phyloP scores from a whole-genome alignment of 2,888 invertebrate species.

The Oscheius sp. region DNA sequence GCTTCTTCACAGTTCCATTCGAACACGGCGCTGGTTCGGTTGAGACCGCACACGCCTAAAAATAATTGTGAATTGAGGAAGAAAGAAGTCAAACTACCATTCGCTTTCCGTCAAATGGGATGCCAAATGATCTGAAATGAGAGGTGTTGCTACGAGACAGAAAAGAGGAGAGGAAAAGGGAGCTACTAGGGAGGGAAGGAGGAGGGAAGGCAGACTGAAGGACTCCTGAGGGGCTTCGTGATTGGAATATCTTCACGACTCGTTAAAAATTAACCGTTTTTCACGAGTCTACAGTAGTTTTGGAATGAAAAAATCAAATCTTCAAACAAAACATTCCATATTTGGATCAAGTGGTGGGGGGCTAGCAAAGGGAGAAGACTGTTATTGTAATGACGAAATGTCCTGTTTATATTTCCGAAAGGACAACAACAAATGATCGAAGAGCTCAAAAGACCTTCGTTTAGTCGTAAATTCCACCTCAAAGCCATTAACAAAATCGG shows the following conservation, averaged over 20 bases:
- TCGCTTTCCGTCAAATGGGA: background rate
- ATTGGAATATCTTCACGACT: background rate
- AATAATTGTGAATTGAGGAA: too few species aligned
- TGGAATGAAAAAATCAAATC: too few species aligned
- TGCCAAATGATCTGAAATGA: too few species aligned
- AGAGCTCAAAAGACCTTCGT: too few species aligned
- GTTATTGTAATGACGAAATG: too few species aligned
- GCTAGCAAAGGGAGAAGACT: too few species aligned
- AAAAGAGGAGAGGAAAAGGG: background rate
- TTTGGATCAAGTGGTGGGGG: background rate
- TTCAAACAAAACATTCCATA: background rate
- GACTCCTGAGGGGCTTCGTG: background rate
- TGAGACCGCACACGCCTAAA: constrained; percentile 13
- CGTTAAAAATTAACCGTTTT: too few species aligned
- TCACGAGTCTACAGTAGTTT: too few species aligned
- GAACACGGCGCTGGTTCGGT: background rate
- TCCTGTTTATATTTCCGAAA: too few species aligned
- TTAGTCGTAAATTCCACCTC: too few species aligned
- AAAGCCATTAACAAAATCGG: too few species aligned
- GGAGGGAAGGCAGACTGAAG: background rate
- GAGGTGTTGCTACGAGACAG: background rate
- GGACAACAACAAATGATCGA: too few species aligned
- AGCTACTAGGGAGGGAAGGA: background rate
- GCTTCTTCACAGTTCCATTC: constrained; percentile 1
- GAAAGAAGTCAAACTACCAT: background rate